Conservation (phyloP, 2,888 invertebrate genomes). For the Graphium colonna region DNA sequence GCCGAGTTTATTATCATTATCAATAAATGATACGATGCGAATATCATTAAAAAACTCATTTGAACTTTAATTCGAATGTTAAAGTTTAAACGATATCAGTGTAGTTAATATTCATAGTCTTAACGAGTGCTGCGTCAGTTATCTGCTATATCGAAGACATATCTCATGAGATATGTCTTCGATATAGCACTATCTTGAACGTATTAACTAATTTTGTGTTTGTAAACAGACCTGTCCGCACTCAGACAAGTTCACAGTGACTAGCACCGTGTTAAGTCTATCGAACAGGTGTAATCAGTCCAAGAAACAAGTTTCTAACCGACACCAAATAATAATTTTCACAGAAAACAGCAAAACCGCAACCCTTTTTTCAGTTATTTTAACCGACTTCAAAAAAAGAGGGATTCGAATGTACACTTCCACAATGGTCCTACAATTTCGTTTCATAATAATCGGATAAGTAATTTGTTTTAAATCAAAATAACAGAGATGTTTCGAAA, state of each 20-base stretch:
- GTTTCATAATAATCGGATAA: too few relatives aligned
- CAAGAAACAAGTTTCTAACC: too few relatives aligned
- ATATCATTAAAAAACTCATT: neutral
- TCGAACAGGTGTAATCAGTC: too few relatives aligned
- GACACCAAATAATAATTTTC: too few relatives aligned
- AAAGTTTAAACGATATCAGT: constrained; percentile 2
- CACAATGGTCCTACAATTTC: too few relatives aligned
- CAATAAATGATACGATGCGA: neutral
- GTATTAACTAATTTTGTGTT: constrained; percentile 43
- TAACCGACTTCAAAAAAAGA: too few relatives aligned
- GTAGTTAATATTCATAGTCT: constrained; percentile 9
- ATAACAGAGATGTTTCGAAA: too few relatives aligned
- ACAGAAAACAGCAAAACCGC: too few relatives aligned
- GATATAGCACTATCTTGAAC: constrained; percentile 27
- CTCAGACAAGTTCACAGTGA: constrained; percentile 42
- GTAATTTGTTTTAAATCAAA: too few relatives aligned
- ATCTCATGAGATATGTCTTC: constrained; percentile 2
- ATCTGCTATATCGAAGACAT: constrained; percentile 9
- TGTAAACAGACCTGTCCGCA: constrained; percentile 40
- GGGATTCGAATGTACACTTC: too few relatives aligned
- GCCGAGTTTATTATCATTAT: neutral
- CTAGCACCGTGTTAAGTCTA: constrained; percentile 11
- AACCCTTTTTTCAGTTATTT: too few relatives aligned
- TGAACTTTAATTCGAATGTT: neutral
- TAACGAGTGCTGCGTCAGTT: constrained; percentile 1